A percentile compares a stretch with the other conserved stretches of the same genome.
Conservation (phyloP, 2,888 invertebrate species). For the Perdita meconis region DNA sequence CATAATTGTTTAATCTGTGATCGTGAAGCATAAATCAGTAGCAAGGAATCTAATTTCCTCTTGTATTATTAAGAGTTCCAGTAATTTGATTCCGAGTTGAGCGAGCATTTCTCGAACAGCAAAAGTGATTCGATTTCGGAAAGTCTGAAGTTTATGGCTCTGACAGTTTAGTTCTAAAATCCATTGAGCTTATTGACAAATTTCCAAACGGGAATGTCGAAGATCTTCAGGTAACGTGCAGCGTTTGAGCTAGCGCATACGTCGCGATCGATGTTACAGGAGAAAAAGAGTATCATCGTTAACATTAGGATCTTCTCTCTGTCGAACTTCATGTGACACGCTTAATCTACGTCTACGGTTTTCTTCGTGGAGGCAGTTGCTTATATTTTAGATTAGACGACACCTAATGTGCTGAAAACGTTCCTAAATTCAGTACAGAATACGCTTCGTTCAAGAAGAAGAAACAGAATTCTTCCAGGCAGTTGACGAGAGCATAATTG, state of each 20-base stretch:
- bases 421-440: conserved; percentile 31
- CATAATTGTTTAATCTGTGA: too few relatives aligned
- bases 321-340: conserved; percentile 52
- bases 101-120: too few relatives aligned
- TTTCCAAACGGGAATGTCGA: background rate
- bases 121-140: too few relatives aligned
- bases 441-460: conserved; percentile 33
- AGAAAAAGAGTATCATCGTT: conserved; percentile 30
- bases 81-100: too few relatives aligned
- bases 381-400: conserved; percentile 66
- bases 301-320: conserved; percentile 32
- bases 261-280: conserved; percentile 28
- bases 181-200: too few relatives aligned
- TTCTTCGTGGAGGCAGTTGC: conserved; percentile 79
- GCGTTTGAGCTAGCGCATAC: conserved; percentile 20
- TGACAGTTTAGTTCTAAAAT: too few relatives aligned
- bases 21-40: too few relatives aligned
- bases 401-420: conserved; percentile 40
- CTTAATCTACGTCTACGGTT: conserved; percentile 74
- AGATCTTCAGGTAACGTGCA: conserved; percentile 31
- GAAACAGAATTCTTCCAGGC: conserved; percentile 36
- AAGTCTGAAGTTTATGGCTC: too few relatives aligned
- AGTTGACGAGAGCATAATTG: conserved; percentile 18
- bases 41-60: too few relatives aligned
- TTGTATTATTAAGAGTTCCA: background rate